Evolutionary conservation across 2,113 vertebrate genomes (phyloP), one percentile per base, ranked within the genome.

Genomic region (Notothenia coriiceps): DNA sequence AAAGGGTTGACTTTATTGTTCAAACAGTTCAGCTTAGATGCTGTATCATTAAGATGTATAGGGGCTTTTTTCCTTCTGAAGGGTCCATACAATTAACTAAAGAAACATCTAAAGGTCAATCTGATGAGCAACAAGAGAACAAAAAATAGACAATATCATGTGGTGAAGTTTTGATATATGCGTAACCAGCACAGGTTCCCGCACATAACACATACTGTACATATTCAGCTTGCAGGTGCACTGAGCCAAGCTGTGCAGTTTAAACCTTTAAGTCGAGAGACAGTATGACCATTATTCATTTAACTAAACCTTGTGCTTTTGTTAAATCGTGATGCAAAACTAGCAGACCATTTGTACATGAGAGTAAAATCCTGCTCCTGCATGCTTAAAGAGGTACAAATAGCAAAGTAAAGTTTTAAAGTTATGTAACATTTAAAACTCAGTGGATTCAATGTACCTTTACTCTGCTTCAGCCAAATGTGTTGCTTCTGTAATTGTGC

Each of bases 51-150:
- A 2, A 64, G 59, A n/a, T 43, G 22, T 56, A 51, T 44, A n/a
- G 17, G 14, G 25, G 54, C 33, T 59, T 46, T 49, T 33, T 61
- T 18, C 35, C 35, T 11, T 40, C 20, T 55, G 61, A 35, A 66
- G 17, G 49, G 59, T 71, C 67, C 14, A 61, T 51, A 52, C 29
- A 63, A 72, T 14, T 33, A 49, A 22, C 10, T 18, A 20, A 46
- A 70, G 46, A 49, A 43, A 13, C 54, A 17, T 54, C 61, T 35
- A 60, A 49, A 67, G 67, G 54, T 62, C 10, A 4, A 47, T 56
- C 44, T 49, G 67, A 55, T 82, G 54, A 77, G 46, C 52, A 77
- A 66, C 33, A 65, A 20, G 17, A 43, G 14, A 64, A 69, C 70
- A 64, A 43, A 52, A 62, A 73, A 73, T 43, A 52, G 33, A 43